phyloP scores from a whole-genome alignment of 1,140 invertebrate species.

The Penaeus vannamei region DNA sequence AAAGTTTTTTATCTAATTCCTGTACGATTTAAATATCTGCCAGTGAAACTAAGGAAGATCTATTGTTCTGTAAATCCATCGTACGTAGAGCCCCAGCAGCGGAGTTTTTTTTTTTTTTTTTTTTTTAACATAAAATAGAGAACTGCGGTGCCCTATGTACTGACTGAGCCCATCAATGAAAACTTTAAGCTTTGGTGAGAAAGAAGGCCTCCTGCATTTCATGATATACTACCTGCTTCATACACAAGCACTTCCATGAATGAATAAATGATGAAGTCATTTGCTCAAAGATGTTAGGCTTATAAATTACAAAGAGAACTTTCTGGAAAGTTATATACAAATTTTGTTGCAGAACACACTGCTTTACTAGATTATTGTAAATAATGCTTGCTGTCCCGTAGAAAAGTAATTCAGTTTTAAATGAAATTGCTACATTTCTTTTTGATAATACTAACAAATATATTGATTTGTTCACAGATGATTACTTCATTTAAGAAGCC shows the following conservation, averaged over 20 bases:
- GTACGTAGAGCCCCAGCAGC: constrained; percentile 35
- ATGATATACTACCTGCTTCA: constrained; percentile 32
- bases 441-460: too few species aligned
- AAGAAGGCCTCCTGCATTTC: constrained; percentile 6
- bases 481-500: too few species aligned
- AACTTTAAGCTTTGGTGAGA: constrained; percentile 35
- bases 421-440: too few species aligned
- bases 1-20: not conserved
- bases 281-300: too few species aligned
- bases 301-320: too few species aligned
- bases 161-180: constrained; percentile 33
- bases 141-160: constrained; percentile 35
- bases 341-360: too few species aligned
- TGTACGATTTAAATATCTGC: not conserved
- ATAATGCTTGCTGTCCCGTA: too few species aligned
- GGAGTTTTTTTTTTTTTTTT: constrained; percentile 42
- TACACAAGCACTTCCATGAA: constrained; percentile 34
- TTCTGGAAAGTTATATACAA: too few species aligned
- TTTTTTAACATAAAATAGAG: constrained; percentile 45
- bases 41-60: not conserved
- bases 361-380: too few species aligned
- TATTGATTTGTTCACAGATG: too few species aligned
- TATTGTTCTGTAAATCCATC: not conserved
- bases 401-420: too few species aligned
- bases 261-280: not conserved